phyloP scores from a whole-genome alignment of 2,113 vertebrate species.

The Ascaphus truei region DNA sequence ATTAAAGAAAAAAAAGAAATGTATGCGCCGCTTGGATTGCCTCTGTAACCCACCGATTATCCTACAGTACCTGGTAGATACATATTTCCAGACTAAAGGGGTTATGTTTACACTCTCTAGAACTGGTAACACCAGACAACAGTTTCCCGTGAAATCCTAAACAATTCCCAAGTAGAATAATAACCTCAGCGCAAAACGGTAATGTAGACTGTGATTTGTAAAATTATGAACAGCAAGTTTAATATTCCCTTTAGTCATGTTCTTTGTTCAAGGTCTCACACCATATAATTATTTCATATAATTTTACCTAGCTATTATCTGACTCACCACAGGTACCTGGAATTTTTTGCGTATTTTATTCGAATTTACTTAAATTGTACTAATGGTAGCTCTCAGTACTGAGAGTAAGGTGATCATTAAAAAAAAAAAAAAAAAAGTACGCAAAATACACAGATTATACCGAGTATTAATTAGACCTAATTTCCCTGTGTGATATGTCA shows the following conservation, averaged over 20 bases:
- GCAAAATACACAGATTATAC: conserved; percentile 19
- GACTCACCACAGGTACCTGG: conserved; percentile 59
- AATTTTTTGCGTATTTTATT: conserved; percentile 61
- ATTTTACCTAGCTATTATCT: conserved; percentile 69
- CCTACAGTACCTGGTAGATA: too few species aligned
- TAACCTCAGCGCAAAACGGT: too few species aligned
- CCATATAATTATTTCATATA: conserved; percentile 67
- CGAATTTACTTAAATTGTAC: conserved; percentile 64
- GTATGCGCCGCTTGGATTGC: too few species aligned
- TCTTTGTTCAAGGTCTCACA: conserved; percentile 56
- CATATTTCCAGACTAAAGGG: too few species aligned
- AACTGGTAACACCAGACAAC: too few species aligned
- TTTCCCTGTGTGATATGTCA: background rate
- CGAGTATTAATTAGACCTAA: conserved; percentile 22
- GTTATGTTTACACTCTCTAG: too few species aligned
- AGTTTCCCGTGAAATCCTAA: background rate
- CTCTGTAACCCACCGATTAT: too few species aligned
- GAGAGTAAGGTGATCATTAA: conserved; percentile 49
- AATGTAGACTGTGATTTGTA: conserved; percentile 29
- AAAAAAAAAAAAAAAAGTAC: conserved; percentile 11
- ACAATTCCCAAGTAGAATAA: conserved; percentile 4
- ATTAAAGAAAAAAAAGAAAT: too few species aligned
- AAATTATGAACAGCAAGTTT: conserved; percentile 45
- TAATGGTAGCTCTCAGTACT: conserved; percentile 59
- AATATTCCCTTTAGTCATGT: conserved; percentile 58